Evolutionary conservation across 2,797 vertebrate species (phyloP).

Genomic region (Tamandua tetradactyla): DNA sequence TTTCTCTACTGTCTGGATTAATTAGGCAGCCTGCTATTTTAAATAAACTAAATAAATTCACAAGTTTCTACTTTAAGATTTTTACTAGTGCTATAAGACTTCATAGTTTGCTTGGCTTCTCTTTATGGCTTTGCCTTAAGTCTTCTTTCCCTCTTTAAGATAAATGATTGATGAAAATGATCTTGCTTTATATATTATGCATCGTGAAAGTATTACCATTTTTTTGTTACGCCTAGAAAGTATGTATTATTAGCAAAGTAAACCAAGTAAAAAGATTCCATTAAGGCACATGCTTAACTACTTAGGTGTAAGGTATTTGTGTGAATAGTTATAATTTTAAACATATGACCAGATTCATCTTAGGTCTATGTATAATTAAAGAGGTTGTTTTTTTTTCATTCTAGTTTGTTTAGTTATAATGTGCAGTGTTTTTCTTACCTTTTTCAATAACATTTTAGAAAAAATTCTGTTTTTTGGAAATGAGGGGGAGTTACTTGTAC

Average conservation of each 20-base stretch:
- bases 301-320: neutral
- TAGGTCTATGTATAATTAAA: constrained; percentile 12
- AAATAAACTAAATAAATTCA: constrained; percentile 32
- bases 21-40: neutral
- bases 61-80: neutral
- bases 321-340: constrained; percentile 31
- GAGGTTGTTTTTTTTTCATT: neutral
- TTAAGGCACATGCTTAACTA: neutral
- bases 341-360: constrained; percentile 39
- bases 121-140: neutral
- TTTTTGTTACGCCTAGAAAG: constrained; percentile 40
- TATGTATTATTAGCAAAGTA: constrained; percentile 8
- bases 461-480: constrained; percentile 32
- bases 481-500: neutral
- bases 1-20: neutral
- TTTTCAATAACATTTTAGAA: constrained; percentile 53
- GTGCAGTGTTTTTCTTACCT: constrained; percentile 18
- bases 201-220: constrained; percentile 1
- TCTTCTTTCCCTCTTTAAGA: neutral
- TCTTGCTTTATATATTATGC: constrained; percentile 16
- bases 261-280: neutral
- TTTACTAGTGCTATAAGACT: neutral
- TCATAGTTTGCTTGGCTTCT: constrained; percentile 7
- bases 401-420: constrained; percentile 20
- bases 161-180: constrained; percentile 40